Evolutionary conservation across 2,888 invertebrate genomes (phyloP).

Genomic region (Thumatha senex): DNA sequence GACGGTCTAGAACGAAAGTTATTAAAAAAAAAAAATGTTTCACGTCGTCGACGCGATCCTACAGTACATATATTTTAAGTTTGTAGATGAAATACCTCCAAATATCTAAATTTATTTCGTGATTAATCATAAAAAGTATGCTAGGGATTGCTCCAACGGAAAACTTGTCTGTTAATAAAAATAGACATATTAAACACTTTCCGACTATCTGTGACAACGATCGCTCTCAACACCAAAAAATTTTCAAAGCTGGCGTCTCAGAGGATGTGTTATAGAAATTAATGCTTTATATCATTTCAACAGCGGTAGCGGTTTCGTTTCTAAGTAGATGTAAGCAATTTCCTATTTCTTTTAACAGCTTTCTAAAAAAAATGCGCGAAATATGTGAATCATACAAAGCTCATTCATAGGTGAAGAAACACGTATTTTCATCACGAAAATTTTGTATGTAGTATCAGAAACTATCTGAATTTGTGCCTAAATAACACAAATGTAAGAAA

Average conservation of each 20-base stretch:
- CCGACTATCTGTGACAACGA: background rate
- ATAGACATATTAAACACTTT: background rate
- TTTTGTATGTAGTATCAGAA: background rate
- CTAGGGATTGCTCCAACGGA: background rate
- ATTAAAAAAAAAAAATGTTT: slow-evolving; percentile 2
- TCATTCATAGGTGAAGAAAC: background rate
- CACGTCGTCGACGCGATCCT: too few relatives aligned
- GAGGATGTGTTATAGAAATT: too few relatives aligned
- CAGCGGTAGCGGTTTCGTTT: too few relatives aligned
- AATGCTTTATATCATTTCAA: too few relatives aligned
- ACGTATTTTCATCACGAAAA: background rate
- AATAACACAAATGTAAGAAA: background rate
- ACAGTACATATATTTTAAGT: too few relatives aligned
- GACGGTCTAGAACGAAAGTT: slow-evolving; percentile 12
- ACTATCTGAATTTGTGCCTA: background rate
- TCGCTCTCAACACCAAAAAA: background rate
- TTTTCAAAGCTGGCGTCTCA: background rate
- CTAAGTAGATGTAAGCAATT: too few relatives aligned
- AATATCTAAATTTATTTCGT: background rate
- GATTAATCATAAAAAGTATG: background rate
- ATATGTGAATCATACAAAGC: too few relatives aligned
- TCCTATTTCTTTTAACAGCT: too few relatives aligned
- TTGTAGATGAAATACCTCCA: background rate
- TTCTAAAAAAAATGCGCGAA: too few relatives aligned
- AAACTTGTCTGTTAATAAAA: background rate